Evolutionary conservation across 2,888 invertebrate genomes (phyloP), one percentile per base, ranked within the genome.

Genomic region (Sinopyrophorus schimmeli): DNA sequence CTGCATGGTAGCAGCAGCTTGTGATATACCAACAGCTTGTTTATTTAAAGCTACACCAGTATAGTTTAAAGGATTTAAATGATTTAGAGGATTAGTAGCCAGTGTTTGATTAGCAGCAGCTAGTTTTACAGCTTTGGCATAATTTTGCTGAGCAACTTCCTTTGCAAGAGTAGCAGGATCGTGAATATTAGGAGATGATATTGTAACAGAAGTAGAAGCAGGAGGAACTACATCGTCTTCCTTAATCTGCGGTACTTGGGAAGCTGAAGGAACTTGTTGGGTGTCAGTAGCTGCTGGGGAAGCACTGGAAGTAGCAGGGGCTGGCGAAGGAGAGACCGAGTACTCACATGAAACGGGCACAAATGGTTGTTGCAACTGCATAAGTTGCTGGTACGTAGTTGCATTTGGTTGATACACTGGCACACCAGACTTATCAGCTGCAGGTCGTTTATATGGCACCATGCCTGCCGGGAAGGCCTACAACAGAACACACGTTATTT

Each of bases 261-360:
- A 61, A 9, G 64, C 53, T 46, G 61, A 53, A 55, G 47, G 65
- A 42, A 51, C 59, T 47, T 51, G 56, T 56, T 61, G 60, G 57
- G 59, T 54, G 42, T 64, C 62, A 55, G 64, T 62, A 60, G 63
- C 64, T 55, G 64, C 64, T 34, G 65, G 58, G 55, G 64, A 60
- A 50, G 64, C 58, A 63, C 72, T 72, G 56, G 60, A 60, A 46
- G 59, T 58, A 53, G 61, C 57, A 57, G 63, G 58, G 55, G 57
- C 53, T 58, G 59, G 51, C 54, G 81, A 80, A 76, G 83, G 81
- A 77, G 84, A 81, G 79, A 81, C 81, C 80, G 84, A 82, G 87
- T 89, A 92, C 93, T 95, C 93, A 94, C 93, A 94, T 89, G 94
- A 92, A 82, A 93, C 92, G 86, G 93, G 92, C 86, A 93, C 92